Evolutionary conservation across 1,140 invertebrate species (phyloP).

Genomic region (Oppia nitens): DNA sequence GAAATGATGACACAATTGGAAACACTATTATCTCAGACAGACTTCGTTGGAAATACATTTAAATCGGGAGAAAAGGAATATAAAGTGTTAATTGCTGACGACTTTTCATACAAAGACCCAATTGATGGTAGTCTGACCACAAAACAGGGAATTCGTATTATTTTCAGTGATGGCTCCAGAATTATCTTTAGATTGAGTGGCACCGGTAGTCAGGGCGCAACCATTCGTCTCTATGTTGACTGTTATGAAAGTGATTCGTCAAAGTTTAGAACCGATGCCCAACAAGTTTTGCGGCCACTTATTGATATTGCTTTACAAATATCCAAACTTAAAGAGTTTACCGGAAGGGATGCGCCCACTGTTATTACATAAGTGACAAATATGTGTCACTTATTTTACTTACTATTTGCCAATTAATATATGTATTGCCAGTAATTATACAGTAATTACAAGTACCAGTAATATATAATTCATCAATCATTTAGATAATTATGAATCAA

Average conservation of each 20-base stretch:
- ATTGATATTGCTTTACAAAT: constrained; percentile 72
- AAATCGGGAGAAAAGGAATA: constrained; percentile 33
- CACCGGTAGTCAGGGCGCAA: constrained; percentile 91
- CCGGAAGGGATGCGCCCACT: constrained; percentile 72
- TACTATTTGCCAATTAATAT: background rate
- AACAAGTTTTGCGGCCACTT: constrained; percentile 63
- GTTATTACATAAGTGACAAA: constrained; percentile 75
- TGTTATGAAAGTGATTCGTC: constrained; percentile 51
- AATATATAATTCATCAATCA: no score
- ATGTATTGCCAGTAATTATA: background rate
- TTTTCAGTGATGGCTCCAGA: constrained; percentile 83
- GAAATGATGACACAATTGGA: constrained; percentile 68
- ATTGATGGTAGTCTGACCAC: constrained; percentile 74
- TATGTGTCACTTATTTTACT: background rate
- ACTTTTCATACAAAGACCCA: constrained; percentile 85
- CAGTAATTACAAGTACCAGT: no score
- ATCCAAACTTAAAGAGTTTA: constrained; percentile 63
- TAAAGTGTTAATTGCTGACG: constrained; percentile 56
- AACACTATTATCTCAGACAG: constrained; percentile 39
- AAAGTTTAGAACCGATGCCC: constrained; percentile 44
- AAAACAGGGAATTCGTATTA: constrained; percentile 79
- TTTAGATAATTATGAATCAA: no score
- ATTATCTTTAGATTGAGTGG: constrained; percentile 87
- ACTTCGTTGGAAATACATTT: constrained; percentile 45
- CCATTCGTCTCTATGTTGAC: constrained; percentile 84